Evolutionary conservation across 1,140 invertebrate species (phyloP).

Genomic region (Platyscapa corneri): DNA sequence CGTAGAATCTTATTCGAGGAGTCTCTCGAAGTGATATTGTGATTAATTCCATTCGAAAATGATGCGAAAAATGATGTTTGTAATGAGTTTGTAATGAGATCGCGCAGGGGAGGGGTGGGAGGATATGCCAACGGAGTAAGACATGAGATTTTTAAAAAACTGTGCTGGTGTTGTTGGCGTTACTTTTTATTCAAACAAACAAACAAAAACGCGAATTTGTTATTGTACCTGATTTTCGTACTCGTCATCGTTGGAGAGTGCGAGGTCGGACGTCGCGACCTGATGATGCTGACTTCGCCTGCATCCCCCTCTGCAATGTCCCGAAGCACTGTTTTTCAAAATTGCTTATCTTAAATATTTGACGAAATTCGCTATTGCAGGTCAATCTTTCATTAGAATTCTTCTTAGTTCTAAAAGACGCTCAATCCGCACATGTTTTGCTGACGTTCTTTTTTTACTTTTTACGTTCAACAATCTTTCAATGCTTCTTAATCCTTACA

Average conservation of each 20-base stretch:
- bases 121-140: neutral
- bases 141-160: neutral
- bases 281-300: slow-evolving; percentile 71
- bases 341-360: neutral
- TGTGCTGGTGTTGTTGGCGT: neutral
- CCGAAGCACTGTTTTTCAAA: slow-evolving; percentile 41
- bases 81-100: neutral
- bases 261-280: slow-evolving; percentile 73
- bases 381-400: neutral
- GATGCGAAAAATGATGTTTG: slow-evolving; percentile 6
- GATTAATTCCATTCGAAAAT: neutral
- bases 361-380: neutral
- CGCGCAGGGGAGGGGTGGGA: neutral
- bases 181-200: slow-evolving; percentile 12
- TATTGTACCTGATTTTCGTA: slow-evolving; percentile 73
- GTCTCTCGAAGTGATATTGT: neutral
- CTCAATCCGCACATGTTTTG: neutral
- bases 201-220: slow-evolving; percentile 37
- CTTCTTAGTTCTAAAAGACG: neutral
- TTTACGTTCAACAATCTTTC: neutral
- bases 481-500: neutral
- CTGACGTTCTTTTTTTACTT: neutral
- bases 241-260: slow-evolving; percentile 75
- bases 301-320: slow-evolving; percentile 54
- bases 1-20: neutral